phyloP scores from a whole-genome alignment of 1,140 invertebrate species.

The Sitobion miscanthi region DNA sequence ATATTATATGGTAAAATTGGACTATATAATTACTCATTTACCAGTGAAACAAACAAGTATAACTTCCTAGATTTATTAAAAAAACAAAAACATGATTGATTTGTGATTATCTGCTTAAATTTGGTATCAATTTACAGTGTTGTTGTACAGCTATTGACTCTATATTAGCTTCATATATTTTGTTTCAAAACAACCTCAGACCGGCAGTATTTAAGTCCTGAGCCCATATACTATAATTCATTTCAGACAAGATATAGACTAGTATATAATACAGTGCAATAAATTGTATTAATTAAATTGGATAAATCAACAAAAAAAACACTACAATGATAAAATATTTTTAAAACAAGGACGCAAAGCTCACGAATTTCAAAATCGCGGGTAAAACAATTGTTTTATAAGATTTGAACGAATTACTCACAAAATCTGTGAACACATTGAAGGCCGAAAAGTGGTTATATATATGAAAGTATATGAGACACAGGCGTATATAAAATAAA shows the following conservation, averaged over 20 bases:
- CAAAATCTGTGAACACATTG: no score
- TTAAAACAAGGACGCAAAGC: neutral
- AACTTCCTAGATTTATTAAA: neutral
- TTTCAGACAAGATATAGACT: neutral
- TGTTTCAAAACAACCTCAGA: neutral
- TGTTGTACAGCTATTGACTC: neutral
- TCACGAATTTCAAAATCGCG: slow-evolving; percentile 19
- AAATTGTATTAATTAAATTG: neutral
- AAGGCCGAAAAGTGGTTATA: neutral
- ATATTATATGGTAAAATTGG: neutral
- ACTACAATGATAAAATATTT: neutral
- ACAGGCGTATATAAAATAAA: neutral
- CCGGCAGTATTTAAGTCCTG: neutral
- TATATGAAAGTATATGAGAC: neutral
- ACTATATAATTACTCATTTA: neutral
- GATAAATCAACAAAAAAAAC: slow-evolving; percentile 5
- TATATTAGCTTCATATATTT: neutral
- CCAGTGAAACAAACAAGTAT: neutral
- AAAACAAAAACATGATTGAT: neutral
- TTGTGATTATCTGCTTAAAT: neutral
- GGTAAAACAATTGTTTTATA: neutral
- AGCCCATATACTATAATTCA: neutral
- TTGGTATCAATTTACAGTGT: neutral
- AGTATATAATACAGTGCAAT: no score
- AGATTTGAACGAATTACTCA: neutral